Percentiles rank a stretch among this genome's conserved stretches.
phyloP scores from a whole-genome alignment of 2,113 vertebrate species.

The Taurulus bubalis region DNA sequence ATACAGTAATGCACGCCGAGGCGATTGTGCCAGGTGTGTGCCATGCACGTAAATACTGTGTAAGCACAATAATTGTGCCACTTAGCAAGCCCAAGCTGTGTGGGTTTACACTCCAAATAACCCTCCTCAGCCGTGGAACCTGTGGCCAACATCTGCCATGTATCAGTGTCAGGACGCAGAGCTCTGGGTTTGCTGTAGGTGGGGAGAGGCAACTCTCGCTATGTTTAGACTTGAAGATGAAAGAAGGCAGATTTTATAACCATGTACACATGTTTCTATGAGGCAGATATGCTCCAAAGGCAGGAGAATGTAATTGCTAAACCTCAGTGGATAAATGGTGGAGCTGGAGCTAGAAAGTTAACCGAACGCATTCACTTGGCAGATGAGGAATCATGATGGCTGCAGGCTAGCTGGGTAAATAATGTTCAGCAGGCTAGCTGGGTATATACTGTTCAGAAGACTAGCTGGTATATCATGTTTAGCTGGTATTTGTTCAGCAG shows the following conservation, averaged over 20 bases:
- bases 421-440: not conserved
- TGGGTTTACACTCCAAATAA: conserved; percentile 73
- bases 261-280: not conserved
- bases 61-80: conserved; percentile 70
- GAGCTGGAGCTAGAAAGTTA: not conserved
- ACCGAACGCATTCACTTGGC: not conserved
- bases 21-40: conserved; percentile 68
- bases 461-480: not conserved
- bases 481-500: no score
- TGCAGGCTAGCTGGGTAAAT: not conserved
- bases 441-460: not conserved
- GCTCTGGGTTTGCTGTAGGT: conserved; percentile 20
- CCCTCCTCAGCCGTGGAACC: conserved; percentile 56
- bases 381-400: not conserved
- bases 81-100: conserved; percentile 69
- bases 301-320: conserved; percentile 2
- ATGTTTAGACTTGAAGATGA: conserved; percentile 12
- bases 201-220: conserved; percentile 10
- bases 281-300: conserved; percentile 4
- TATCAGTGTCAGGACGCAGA: conserved; percentile 41
- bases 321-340: conserved; percentile 5
- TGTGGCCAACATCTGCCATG: conserved; percentile 58
- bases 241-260: conserved; percentile 17
- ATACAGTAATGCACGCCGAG: conserved; percentile 48
- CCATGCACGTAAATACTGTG: conserved; percentile 63